A percentile compares a stretch with the other conserved stretches of the same genome.
Conservation (phyloP, 2,888 invertebrate species). For the Cephus nigrinus region DNA sequence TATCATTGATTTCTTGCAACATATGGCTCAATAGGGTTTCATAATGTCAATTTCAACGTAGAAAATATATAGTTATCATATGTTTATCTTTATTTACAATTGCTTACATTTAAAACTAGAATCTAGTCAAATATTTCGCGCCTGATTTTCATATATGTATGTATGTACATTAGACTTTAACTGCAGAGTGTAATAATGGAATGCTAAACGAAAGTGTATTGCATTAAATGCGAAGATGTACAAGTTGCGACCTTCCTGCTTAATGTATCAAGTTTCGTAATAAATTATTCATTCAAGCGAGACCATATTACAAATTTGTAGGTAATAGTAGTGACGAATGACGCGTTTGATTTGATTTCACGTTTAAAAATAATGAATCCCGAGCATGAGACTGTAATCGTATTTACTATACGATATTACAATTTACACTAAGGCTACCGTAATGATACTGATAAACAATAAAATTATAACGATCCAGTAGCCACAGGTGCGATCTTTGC, state of each 20-base stretch:
- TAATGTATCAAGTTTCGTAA: not conserved
- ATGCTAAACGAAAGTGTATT: not conserved
- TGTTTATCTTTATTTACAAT: not conserved
- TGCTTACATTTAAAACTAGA: not conserved
- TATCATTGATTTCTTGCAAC: no score
- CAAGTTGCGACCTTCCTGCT: not conserved
- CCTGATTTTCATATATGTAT: not conserved
- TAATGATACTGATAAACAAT: constrained; percentile 76
- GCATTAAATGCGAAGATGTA: not conserved
- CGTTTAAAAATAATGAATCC: not conserved
- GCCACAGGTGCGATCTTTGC: constrained; percentile 78
- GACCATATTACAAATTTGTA: not conserved
- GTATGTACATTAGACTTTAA: not conserved
- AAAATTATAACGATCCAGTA: constrained; percentile 80
- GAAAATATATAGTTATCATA: no score
- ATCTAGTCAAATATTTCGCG: not conserved
- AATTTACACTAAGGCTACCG: constrained; percentile 67
- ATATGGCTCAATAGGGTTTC: no score
- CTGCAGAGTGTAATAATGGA: not conserved
- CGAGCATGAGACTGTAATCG: not conserved
- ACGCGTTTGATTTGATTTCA: not conserved
- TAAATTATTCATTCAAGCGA: not conserved
- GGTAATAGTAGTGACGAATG: not conserved
- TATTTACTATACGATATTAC: not conserved
- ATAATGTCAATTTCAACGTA: no score